Conservation (phyloP, 2,888 invertebrate species). For the Hetaerina titia region DNA sequence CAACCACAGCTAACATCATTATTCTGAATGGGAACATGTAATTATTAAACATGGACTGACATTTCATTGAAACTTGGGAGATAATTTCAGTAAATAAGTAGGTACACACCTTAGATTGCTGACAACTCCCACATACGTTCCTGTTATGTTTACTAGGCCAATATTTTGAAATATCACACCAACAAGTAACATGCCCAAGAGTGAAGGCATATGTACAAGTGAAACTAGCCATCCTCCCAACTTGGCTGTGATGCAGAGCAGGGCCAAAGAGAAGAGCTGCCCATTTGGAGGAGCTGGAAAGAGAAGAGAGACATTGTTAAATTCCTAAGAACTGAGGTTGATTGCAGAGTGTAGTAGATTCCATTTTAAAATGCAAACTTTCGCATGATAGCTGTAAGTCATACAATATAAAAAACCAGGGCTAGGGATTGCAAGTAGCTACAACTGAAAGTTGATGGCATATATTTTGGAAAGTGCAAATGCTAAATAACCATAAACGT, state of each 20-base stretch:
- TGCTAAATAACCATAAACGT: too few relatives aligned
- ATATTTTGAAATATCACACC: constrained; percentile 88
- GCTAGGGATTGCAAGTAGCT: too few relatives aligned
- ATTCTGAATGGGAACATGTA: too few relatives aligned
- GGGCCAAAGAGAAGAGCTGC: constrained; percentile 87
- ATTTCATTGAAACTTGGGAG: too few relatives aligned
- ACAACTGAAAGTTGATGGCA: too few relatives aligned
- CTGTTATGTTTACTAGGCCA: constrained; percentile 86
- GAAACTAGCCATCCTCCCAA: constrained; percentile 91
- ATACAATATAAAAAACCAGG: neutral
- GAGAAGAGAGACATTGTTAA: neutral
- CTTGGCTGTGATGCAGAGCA: constrained; percentile 87
- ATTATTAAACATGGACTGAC: too few relatives aligned
- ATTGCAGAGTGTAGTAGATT: too few relatives aligned
- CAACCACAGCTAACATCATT: too few relatives aligned
- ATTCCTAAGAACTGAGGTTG: too few relatives aligned
- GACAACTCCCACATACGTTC: constrained; percentile 83
- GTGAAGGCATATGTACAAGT: constrained; percentile 88
- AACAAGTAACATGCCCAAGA: constrained; percentile 92
- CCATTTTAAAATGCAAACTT: neutral
- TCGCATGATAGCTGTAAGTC: neutral
- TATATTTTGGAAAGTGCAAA: too few relatives aligned
- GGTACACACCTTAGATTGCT: constrained; percentile 84
- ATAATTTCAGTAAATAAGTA: too few relatives aligned
- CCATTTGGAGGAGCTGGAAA: constrained; percentile 88